Evolutionary conservation across 1,140 invertebrate species (phyloP).

Genomic region (Aphaenogaster rudis): DNA sequence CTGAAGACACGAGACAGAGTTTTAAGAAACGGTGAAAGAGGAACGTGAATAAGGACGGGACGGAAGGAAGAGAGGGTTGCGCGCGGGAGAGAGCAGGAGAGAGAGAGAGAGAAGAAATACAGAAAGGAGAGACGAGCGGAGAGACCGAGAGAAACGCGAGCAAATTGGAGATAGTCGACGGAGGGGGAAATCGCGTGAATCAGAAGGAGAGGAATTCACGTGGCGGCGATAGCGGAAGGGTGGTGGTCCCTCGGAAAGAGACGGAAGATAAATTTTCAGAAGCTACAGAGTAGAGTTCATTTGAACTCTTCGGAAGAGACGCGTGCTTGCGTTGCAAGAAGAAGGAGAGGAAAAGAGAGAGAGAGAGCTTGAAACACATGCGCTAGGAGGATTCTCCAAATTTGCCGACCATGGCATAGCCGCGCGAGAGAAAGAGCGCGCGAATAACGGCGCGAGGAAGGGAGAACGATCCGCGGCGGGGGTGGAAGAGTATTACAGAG

Average conservation of each 20-base stretch:
- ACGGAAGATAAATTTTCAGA: conserved; percentile 29
- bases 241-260: conserved; percentile 29
- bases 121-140: conserved; percentile 16
- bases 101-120: conserved; percentile 8
- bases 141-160: conserved; percentile 44
- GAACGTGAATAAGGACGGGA: not conserved
- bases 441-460: conserved; percentile 51
- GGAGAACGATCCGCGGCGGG: conserved; percentile 51
- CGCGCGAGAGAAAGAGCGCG: conserved; percentile 31
- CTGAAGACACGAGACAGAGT: conserved; percentile 28
- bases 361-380: not conserved
- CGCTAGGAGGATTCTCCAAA: conserved; percentile 40
- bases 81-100: not conserved
- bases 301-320: conserved; percentile 35
- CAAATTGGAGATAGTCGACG: conserved; percentile 20
- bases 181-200: not conserved
- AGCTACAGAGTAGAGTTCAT: not conserved
- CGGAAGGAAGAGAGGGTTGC: not conserved
- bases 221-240: not conserved
- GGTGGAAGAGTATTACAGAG: conserved; percentile 57
- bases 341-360: conserved; percentile 46
- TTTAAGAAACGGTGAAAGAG: conserved; percentile 26
- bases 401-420: conserved; percentile 18
- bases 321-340: conserved; percentile 67
- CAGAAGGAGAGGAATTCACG: conserved; percentile 48